A percentile compares a stretch with the other conserved stretches of the same genome.
phyloP scores from a whole-genome alignment of 2,797 vertebrate species.

The Meda fulgida region DNA sequence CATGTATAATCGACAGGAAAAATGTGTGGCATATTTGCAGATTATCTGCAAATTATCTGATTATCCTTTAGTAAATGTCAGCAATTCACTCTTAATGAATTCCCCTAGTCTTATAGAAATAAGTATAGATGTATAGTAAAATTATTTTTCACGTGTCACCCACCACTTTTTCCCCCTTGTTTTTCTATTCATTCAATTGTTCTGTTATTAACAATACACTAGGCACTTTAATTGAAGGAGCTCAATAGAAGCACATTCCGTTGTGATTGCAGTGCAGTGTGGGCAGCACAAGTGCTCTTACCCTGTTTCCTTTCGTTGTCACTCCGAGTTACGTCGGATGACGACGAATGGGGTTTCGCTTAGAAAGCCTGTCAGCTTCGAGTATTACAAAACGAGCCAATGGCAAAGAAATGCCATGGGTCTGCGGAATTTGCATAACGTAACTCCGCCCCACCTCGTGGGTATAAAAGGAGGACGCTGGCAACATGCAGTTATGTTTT shows the following conservation, averaged over 20 bases:
- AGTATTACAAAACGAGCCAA: too few species aligned
- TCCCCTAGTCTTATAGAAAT: not conserved
- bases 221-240: slow-evolving; percentile 16
- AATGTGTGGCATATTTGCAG: not conserved
- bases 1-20: not conserved
- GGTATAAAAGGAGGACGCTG: too few species aligned
- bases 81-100: not conserved
- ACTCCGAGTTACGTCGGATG: too few species aligned
- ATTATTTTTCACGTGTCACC: not conserved
- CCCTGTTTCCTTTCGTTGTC: slow-evolving; percentile 12
- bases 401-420: too few species aligned
- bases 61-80: not conserved
- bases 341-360: too few species aligned
- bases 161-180: not conserved
- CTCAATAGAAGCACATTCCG: not conserved
- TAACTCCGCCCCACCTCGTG: too few species aligned
- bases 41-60: too few species aligned
- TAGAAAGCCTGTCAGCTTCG: too few species aligned
- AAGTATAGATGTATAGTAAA: not conserved
- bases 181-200: not conserved
- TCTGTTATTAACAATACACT: not conserved
- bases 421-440: too few species aligned
- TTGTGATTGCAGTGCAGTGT: slow-evolving; percentile 22
- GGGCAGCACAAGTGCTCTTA: slow-evolving; percentile 26
- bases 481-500: too few species aligned